Base-by-base conservation (phyloP, 2,113 vertebrate species). In the Anhinga anhinga region DNA sequence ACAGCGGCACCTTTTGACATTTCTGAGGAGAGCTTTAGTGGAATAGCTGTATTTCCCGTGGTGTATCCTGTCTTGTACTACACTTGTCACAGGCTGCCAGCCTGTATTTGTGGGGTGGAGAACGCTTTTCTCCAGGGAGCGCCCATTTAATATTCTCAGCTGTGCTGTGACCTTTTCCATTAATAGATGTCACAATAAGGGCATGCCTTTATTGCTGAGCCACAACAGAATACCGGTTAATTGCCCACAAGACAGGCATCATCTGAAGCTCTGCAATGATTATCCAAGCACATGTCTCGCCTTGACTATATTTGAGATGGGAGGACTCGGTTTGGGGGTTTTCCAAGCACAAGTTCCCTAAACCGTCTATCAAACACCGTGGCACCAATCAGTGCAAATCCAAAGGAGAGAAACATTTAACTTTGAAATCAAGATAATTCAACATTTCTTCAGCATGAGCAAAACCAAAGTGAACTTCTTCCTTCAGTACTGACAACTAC, bases 101-200 rank as follows among this genome's bases (percentile, higher is more conserved):
- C 7, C 61, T 80, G 32, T 83, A 79, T 82, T 23, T 87, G 52
- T 93, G 52, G 89, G 81, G 96, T 82, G 95, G 87, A 95, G 82
- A 90, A 61, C 10, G 4, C 58, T 12, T 6, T 66, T 73, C 86
- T 79, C 88, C 70, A 78, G 82, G 81, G 94, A 95, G 85, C 32
- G 86, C 30, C 91, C 63, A 13, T 80, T 82, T 88, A 47, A 94
- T 96, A 61, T 77, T 15, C 80, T 97, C 96, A 78, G 82, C 91
- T 86, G 78, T 72, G 87, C 82, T 91, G 70, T 93, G 94, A 97
- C 94, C 94, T 96, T 97, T 94, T 91, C 93, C 95, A 96, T 88
- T 85, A 94, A 95, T 15, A 92, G 81, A 82, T 92, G 93, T 94
- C 85, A 73, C 82, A 93, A 29, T 4, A 80, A 91, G 94, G 84